Evolutionary conservation across 1,140 invertebrate species (phyloP).

Genomic region (Lycorma delicatula): DNA sequence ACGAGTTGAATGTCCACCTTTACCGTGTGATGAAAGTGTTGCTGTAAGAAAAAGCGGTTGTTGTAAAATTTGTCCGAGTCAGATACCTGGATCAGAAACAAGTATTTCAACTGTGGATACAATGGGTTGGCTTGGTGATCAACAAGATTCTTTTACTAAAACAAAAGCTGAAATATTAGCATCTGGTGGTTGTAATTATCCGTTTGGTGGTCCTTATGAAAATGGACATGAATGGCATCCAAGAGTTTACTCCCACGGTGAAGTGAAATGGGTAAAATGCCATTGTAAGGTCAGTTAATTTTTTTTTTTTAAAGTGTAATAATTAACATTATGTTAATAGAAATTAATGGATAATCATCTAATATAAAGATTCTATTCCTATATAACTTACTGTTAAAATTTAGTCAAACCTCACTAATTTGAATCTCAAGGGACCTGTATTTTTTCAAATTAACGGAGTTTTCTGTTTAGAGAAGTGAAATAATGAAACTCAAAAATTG

Average conservation of each 20-base stretch:
- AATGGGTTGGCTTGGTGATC: constrained; percentile 18
- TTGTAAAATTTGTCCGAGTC: constrained; percentile 63
- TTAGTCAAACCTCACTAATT: no score
- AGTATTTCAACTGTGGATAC: constrained; percentile 5
- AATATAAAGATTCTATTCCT: no score
- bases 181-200: constrained; percentile 67
- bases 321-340: no score
- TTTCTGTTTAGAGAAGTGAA: no score
- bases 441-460: no score
- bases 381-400: no score
- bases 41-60: constrained; percentile 71
- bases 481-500: no score
- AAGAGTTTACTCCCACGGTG: constrained; percentile 67
- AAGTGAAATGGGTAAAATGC: constrained; percentile 78
- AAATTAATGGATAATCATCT: no score
- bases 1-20: constrained; percentile 58
- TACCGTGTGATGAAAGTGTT: constrained; percentile 59
- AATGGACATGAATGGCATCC: constrained; percentile 84
- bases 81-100: background rate
- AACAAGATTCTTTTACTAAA: constrained; percentile 20
- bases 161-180: constrained; percentile 56
- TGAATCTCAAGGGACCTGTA: no score
- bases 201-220: constrained; percentile 53
- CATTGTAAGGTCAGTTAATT: constrained; percentile 70
- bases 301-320: no score